These are phyloP conservation scores for Creontiades dilutus DNA, from an alignment of 2,888 invertebrate species.

Conservation along the genomic window DNA sequence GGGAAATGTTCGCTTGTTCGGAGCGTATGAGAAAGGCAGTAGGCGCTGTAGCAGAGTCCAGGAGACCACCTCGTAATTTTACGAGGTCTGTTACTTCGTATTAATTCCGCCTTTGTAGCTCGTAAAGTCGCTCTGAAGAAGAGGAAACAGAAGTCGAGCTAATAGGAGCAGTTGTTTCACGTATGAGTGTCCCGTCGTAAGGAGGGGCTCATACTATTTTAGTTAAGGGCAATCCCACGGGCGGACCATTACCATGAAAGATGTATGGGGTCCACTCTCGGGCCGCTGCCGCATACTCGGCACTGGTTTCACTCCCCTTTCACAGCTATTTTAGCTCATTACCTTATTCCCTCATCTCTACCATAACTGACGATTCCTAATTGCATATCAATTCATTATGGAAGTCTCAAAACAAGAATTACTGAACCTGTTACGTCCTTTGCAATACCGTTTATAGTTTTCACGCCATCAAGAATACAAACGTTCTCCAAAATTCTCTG, in stretches of 20 bases:
- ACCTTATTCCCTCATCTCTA: no score
- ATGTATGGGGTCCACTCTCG: conserved; percentile 26
- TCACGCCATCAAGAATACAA: no score
- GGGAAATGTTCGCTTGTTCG: background rate
- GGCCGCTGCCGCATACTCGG: background rate
- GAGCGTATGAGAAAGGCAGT: background rate
- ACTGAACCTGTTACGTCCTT: no score
- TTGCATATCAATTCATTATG: no score
- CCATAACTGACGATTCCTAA: no score
- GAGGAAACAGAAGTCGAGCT: conserved; percentile 34
- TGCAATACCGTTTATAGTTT: no score
- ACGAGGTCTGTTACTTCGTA: background rate
- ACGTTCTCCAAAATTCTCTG: no score
- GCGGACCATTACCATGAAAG: conserved; percentile 12
- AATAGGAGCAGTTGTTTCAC: conserved; percentile 36
- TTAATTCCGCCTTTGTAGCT: conserved; percentile 32
- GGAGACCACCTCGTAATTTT: background rate
- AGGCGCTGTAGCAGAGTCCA: background rate
- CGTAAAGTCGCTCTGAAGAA: conserved; percentile 25
- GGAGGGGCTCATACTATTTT: conserved; percentile 35
- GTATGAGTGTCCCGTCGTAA: background rate
- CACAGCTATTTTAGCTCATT: conserved; percentile 20
- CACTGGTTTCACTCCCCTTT: background rate
- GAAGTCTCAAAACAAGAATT: no score
- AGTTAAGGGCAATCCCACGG: conserved; percentile 28